These are phyloP conservation scores for Anhinga anhinga DNA, from an alignment of 2,113 vertebrate species.

Conservation along the genomic window DNA sequence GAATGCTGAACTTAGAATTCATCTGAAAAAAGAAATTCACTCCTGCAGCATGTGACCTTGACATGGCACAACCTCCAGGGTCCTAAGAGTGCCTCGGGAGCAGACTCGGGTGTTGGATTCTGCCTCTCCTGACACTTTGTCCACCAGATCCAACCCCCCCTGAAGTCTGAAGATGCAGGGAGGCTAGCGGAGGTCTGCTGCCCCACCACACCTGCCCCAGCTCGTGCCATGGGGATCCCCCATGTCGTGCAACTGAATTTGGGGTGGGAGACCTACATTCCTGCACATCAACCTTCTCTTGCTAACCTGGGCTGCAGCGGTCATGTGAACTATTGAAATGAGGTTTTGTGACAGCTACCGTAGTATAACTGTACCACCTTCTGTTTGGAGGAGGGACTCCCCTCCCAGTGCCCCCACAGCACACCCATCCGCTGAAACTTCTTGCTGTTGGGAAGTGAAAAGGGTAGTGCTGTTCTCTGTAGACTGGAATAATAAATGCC, in stretches of 20 bases:
- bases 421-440: fast-evolving
- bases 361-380: fast-evolving
- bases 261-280: neutral
- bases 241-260: neutral
- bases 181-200: neutral
- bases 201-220: neutral
- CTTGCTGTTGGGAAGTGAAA: neutral
- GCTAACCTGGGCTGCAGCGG: neutral
- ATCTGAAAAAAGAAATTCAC: neutral
- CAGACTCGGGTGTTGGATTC: fast-evolving
- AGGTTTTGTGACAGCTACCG: neutral
- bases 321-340: fast-evolving
- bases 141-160: neutral
- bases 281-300: neutral
- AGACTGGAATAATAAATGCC: neutral
- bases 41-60: neutral
- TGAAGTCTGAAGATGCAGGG: neutral
- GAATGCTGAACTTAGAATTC: neutral
- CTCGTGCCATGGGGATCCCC: neutral
- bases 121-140: neutral
- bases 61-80: neutral
- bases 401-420: neutral
- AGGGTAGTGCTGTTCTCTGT: neutral
- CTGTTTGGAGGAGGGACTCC: neutral
- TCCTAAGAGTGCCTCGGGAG: fast-evolving